phyloP scores from a whole-genome alignment of 2,888 invertebrate genomes.

The Phasia obesa region DNA sequence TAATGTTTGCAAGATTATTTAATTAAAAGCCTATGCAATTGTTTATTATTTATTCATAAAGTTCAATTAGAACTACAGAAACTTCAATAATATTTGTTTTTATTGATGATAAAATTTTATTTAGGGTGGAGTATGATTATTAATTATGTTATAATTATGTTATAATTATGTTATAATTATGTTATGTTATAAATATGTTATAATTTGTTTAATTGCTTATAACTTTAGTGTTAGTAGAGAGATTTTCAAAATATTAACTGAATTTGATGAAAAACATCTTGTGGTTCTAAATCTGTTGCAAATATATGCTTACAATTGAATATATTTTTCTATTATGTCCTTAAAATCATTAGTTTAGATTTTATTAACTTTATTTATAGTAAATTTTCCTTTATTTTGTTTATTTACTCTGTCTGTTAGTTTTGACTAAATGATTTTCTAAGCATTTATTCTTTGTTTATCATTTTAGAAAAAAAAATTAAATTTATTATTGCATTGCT shows the following conservation, averaged over 20 bases:
- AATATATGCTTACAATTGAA: background rate
- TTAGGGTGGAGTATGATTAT: slow-evolving; percentile 11
- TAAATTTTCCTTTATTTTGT: background rate
- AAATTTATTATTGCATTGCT: slow-evolving; percentile 16
- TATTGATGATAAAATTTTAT: too few relatives aligned
- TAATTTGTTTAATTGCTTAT: background rate
- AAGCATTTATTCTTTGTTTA: background rate
- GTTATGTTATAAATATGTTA: too few relatives aligned
- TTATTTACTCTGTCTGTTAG: background rate
- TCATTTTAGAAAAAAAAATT: slow-evolving; percentile 10
- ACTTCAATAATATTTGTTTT: too few relatives aligned
- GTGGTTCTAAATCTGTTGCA: background rate
- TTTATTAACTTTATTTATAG: background rate
- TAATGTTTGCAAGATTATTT: too few relatives aligned
- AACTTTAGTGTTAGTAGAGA: background rate
- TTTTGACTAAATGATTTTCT: background rate
- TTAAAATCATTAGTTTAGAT: background rate
- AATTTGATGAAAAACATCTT: background rate
- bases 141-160: background rate
- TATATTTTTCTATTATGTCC: background rate
- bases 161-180: background rate
- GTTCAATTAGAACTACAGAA: too few relatives aligned
- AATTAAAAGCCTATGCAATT: too few relatives aligned
- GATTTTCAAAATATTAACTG: background rate
- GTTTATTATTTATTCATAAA: too few relatives aligned